Evolutionary conservation across 2,888 invertebrate genomes (phyloP).

Genomic region (Cheilosia scutellata): DNA sequence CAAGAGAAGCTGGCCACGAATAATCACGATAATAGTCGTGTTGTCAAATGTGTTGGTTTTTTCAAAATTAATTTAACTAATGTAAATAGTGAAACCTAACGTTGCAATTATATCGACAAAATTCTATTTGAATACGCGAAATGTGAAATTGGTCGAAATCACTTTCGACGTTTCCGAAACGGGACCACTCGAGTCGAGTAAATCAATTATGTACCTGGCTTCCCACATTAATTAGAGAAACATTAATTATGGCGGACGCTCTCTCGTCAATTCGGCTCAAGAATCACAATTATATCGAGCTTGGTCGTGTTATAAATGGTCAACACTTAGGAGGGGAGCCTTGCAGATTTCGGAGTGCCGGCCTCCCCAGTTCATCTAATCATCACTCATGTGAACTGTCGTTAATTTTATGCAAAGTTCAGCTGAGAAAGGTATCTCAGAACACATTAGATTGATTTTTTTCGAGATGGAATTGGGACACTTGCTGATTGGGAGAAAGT

Average conservation of each 20-base stretch:
- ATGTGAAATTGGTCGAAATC: slow-evolving; percentile 31
- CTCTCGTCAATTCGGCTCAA: background rate
- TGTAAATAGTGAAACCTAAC: background rate
- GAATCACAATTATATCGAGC: background rate
- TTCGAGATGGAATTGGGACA: slow-evolving; percentile 45
- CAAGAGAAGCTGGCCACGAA: background rate
- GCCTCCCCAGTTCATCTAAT: slow-evolving; percentile 5
- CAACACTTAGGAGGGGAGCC: background rate
- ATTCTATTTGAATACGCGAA: background rate
- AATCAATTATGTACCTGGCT: background rate
- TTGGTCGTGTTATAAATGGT: background rate
- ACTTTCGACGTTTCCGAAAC: no score
- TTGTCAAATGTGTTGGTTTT: slow-evolving; percentile 1
- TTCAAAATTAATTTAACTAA: slow-evolving; percentile 3
- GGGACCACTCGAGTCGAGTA: no score
- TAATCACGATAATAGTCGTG: background rate
- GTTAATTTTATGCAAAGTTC: slow-evolving; percentile 45
- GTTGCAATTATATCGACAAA: slow-evolving; percentile 24
- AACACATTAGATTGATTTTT: slow-evolving; percentile 54
- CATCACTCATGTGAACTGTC: slow-evolving; percentile 25
- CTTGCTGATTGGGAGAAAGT: slow-evolving; percentile 55
- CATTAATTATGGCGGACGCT: background rate
- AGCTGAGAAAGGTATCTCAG: slow-evolving; percentile 48
- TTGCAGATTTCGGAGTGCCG: slow-evolving; percentile 9
- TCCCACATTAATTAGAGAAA: slow-evolving; percentile 47